Conservation (phyloP, 2,888 invertebrate species). For the Archips xylosteana region DNA sequence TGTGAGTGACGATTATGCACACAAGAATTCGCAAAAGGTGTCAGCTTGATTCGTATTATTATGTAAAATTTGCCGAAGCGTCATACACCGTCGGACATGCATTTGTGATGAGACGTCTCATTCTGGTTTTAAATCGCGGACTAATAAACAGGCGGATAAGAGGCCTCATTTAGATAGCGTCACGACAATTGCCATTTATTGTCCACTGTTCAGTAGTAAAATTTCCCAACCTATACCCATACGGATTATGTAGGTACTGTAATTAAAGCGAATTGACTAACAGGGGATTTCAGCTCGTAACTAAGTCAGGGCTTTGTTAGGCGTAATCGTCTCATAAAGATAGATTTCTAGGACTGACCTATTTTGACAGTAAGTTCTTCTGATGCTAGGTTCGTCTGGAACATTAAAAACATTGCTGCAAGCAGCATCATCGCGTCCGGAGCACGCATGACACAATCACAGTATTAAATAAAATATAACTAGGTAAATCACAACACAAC, state of each 20-base stretch:
- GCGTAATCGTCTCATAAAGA: neutral
- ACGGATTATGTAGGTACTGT: neutral
- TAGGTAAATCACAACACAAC: constrained; percentile 4
- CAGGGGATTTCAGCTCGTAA: neutral
- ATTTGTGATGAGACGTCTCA: no score
- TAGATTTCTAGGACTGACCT: neutral
- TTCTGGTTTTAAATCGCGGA: no score
- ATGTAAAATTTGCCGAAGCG: no score
- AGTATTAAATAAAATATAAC: neutral
- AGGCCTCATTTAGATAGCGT: no score
- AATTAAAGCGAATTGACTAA: neutral
- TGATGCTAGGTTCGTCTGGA: neutral
- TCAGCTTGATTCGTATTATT: no score
- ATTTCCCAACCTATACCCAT: no score
- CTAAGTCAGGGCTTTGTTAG: neutral
- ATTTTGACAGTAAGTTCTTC: neutral
- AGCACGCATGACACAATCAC: neutral
- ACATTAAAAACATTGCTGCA: neutral
- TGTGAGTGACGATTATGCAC: no score
- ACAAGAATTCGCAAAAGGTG: no score
- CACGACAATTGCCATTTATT: no score
- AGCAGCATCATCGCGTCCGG: neutral
- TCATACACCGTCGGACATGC: no score
- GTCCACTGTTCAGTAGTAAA: no score
- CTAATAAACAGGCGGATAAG: no score